These are phyloP conservation scores for Ctenodactylus gundi DNA, from an alignment of 2,113 vertebrate species.

Conservation along the genomic window DNA sequence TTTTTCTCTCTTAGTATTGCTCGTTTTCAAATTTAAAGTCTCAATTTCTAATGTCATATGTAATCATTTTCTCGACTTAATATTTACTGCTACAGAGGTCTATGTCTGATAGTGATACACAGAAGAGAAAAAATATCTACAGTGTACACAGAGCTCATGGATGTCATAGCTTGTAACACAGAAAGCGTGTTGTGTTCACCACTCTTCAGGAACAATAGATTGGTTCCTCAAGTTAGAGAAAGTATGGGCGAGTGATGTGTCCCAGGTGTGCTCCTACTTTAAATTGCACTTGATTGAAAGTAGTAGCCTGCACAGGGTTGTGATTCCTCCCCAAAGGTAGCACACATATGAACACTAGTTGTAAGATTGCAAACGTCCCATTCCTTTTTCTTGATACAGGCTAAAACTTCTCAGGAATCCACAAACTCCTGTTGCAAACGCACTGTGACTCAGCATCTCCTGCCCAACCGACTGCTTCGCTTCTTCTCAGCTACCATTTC, in stretches of 20 bases:
- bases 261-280: background rate
- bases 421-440: background rate
- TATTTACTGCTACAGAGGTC: background rate
- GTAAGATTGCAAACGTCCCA: too few species aligned
- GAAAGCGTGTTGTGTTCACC: background rate
- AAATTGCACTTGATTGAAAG: background rate
- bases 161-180: background rate
- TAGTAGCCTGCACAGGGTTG: background rate
- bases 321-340: background rate
- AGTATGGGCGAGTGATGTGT: background rate
- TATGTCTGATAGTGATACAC: background rate
- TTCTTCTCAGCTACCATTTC: background rate
- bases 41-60: background rate
- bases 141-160: background rate
- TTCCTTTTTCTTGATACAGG: background rate
- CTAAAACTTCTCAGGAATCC: background rate
- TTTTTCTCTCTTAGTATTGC: background rate
- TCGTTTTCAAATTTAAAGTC: conserved; percentile 13
- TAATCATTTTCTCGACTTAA: background rate
- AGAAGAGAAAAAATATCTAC: background rate
- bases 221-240: background rate
- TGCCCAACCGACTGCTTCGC: background rate
- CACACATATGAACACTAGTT: background rate
- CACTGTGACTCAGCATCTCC: background rate
- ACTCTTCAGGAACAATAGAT: background rate